Conservation (phyloP, 2,888 invertebrate genomes). For the Eupithecia subumbrata region DNA sequence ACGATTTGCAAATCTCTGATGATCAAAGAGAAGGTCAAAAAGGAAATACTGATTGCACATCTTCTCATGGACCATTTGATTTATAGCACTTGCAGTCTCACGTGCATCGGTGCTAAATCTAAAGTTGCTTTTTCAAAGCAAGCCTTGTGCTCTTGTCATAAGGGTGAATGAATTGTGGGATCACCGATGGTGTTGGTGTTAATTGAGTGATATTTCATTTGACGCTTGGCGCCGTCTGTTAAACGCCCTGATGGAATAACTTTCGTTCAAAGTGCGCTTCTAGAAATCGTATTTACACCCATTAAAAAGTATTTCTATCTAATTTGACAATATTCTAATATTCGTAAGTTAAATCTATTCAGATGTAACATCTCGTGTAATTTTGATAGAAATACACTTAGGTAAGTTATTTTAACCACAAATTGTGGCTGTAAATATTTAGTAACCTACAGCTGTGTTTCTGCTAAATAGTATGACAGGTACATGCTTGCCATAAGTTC, state of each 20-base stretch:
- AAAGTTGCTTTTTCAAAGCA: constrained; percentile 43
- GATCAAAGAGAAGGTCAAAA: constrained; percentile 59
- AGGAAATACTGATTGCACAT: constrained; percentile 72
- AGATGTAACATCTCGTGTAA: too few relatives aligned
- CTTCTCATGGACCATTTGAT: constrained; percentile 68
- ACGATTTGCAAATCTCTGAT: constrained; percentile 55
- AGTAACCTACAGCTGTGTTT: too few relatives aligned
- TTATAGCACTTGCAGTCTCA: constrained; percentile 51
- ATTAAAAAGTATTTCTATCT: not conserved
- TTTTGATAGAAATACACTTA: too few relatives aligned
- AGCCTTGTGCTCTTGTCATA: constrained; percentile 48
- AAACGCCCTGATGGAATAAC: constrained; percentile 72
- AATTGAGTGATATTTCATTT: constrained; percentile 77
- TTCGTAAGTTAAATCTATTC: too few relatives aligned
- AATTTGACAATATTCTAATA: not conserved
- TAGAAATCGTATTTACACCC: constrained; percentile 61
- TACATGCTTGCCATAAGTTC: not conserved
- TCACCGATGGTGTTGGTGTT: constrained; percentile 58
- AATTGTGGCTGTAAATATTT: too few relatives aligned
- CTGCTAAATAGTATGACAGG: not conserved
- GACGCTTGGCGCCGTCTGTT: constrained; percentile 73
- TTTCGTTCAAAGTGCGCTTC: constrained; percentile 54
- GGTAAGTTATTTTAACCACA: too few relatives aligned
- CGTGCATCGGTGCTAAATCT: constrained; percentile 52
- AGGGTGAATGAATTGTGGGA: constrained; percentile 42